These are phyloP conservation scores for Eulemur rubriventer DNA, from an alignment of 2,797 vertebrate species.

Conservation along the genomic window DNA sequence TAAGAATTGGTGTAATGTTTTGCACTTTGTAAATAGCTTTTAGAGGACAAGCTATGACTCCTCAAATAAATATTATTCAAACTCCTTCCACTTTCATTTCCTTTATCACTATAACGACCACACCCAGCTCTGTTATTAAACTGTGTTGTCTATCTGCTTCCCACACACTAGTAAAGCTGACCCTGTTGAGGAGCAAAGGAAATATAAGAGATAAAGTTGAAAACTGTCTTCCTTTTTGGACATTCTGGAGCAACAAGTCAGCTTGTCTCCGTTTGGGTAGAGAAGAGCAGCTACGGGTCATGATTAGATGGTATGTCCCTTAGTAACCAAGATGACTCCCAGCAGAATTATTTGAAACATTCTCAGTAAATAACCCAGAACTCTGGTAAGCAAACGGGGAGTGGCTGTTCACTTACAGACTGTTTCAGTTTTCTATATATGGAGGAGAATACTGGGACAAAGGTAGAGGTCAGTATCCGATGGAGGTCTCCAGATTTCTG, in stretches of 20 bases:
- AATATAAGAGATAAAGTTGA: constrained; percentile 64
- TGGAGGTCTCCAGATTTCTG: not conserved
- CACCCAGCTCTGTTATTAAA: constrained; percentile 56
- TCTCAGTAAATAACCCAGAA: constrained; percentile 50
- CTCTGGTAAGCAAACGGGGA: not conserved
- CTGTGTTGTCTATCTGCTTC: constrained; percentile 64
- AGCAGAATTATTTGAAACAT: constrained; percentile 60
- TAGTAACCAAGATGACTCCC: constrained; percentile 47
- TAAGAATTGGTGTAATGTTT: constrained; percentile 26
- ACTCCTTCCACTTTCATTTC: constrained; percentile 73
- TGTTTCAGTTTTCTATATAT: constrained; percentile 32
- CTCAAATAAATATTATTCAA: constrained; percentile 73
- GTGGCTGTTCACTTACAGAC: not conserved
- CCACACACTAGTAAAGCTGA: constrained; percentile 41
- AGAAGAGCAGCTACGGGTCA: not conserved
- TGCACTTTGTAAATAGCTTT: constrained; percentile 23
- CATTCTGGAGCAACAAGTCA: constrained; percentile 63
- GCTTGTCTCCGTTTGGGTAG: constrained; percentile 34
- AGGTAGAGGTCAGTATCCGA: not conserved
- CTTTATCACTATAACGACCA: constrained; percentile 57
- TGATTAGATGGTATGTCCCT: constrained; percentile 47
- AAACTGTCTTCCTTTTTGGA: constrained; percentile 65
- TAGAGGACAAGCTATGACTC: constrained; percentile 47
- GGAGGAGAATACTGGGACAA: not conserved
- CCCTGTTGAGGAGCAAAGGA: constrained; percentile 53